Base-by-base conservation (phyloP, 2,888 invertebrate species). In the Hydriomena furcata region DNA sequence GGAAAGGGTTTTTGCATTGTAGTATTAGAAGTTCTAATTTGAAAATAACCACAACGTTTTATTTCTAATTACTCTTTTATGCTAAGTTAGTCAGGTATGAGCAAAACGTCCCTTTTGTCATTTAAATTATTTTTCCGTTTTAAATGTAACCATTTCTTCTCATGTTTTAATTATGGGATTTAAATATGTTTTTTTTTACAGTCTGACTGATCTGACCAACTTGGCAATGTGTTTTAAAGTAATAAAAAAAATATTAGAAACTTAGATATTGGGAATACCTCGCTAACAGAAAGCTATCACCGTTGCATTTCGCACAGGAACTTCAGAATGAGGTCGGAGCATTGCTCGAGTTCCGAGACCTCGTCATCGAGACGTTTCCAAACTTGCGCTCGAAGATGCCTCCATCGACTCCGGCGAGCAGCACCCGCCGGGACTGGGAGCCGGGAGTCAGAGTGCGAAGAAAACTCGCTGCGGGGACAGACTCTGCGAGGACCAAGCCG, bases 251-350 rank as follows among this genome's bases (percentile, higher is more conserved):
- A n/a, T n/a, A n/a, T n/a, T n/a, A n/a, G n/a, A n/a, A n/a, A n/a
- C n/a, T n/a, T n/a, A n/a, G n/a, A n/a, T n/a, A n/a, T n/a, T 17
- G 17, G 17, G 17, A 17, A 8, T 37, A 6, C n/a, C n/a, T n/a
- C n/a, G 12, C 24, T 46, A 38, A 46, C 46, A 21, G 12, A 11
- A 23, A 11, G 32, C 25, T 32, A 31, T 43, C 28, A 36, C 8
- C 24, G n/a, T 21, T 38, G 17, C 28, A 36, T 36, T 49, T 17
- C 42, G 37, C 42, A 27, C 84, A 93, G 92, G 97, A 97, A 92
- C 93, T 97, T 84, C 97, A 97, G 93, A 95, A 96, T 94, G 97
- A 97, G 92, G 97, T 97, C 91, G 96, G 96, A 63, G 96, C 96
- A 71, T 90, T 97, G 71, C 93, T 97, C 88, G 96, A 97, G 92